A percentile compares a stretch with the other conserved stretches of the same genome.
Evolutionary conservation across 2,113 vertebrate genomes (phyloP).

Genomic region (Tautogolabrus adspersus): DNA sequence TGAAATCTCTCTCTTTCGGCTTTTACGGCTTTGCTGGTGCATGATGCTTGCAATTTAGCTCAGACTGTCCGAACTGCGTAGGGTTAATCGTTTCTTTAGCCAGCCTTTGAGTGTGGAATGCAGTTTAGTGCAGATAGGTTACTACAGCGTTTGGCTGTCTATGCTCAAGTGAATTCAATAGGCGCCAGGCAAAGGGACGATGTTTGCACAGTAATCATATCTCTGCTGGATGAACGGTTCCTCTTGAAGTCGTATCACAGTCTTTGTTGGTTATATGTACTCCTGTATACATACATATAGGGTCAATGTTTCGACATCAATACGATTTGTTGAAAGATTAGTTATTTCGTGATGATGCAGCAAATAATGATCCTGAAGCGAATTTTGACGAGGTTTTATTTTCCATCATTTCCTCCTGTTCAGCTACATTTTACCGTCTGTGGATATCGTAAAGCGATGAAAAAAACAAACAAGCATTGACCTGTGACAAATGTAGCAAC

Average conservation of each 20-base stretch:
- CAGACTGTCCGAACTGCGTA: constrained; percentile 43
- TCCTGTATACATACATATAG: constrained; percentile 33
- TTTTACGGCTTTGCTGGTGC: constrained; percentile 63
- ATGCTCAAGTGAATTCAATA: constrained; percentile 53
- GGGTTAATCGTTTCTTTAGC: constrained; percentile 55
- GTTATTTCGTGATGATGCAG: constrained; percentile 49
- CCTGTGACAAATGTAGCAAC: constrained; percentile 74
- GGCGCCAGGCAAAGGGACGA: constrained; percentile 40
- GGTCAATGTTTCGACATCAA: constrained; percentile 50
- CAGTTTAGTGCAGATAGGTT: constrained; percentile 54
- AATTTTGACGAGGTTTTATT: constrained; percentile 23
- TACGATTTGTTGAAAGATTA: constrained; percentile 36
- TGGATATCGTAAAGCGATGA: constrained; percentile 24
- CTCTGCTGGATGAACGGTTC: constrained; percentile 53
- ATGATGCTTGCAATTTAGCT: constrained; percentile 73
- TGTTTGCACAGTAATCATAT: constrained; percentile 30
- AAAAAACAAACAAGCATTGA: constrained; percentile 29
- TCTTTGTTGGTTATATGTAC: constrained; percentile 56
- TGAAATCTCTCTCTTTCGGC: constrained; percentile 48
- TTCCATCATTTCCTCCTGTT: constrained; percentile 32
- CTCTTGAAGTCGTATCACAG: constrained; percentile 41
- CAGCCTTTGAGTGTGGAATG: constrained; percentile 54
- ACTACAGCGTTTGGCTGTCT: constrained; percentile 52
- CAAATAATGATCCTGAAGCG: constrained; percentile 15
- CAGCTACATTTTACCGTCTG: constrained; percentile 22